phyloP scores from a whole-genome alignment of 2,113 vertebrate species.

The Chlorocebus sabaeus region DNA sequence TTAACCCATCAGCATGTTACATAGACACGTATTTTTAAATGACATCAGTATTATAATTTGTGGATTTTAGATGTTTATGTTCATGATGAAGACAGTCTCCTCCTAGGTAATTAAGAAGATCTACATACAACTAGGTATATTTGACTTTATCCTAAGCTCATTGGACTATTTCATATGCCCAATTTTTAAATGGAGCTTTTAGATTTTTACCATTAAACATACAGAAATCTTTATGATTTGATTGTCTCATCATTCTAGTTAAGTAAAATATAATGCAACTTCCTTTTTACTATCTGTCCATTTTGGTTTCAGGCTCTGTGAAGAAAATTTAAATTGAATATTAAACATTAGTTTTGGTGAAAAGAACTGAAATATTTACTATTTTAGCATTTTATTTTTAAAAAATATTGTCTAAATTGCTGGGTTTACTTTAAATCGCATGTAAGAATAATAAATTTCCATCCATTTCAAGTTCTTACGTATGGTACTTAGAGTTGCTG shows the following conservation, averaged over 20 bases:
- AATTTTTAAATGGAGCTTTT: not conserved
- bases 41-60: constrained; percentile 72
- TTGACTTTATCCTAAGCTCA: not conserved
- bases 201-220: not conserved
- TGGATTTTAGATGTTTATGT: constrained; percentile 74
- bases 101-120: constrained; percentile 73
- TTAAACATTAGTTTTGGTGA: constrained; percentile 1
- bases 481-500: not conserved
- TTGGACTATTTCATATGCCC: not conserved
- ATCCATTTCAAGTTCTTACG: constrained; percentile 12
- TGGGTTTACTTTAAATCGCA: constrained; percentile 19
- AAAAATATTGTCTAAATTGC: not conserved
- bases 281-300: not conserved
- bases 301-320: not conserved
- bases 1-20: constrained; percentile 67
- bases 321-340: constrained; percentile 35
- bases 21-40: constrained; percentile 70
- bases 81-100: constrained; percentile 75
- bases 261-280: not conserved
- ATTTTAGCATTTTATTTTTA: not conserved
- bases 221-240: not conserved
- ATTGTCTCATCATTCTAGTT: not conserved
- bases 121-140: constrained; percentile 60
- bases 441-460: not conserved
- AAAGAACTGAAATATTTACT: not conserved